phyloP scores from a whole-genome alignment of 2,888 invertebrate genomes.

The Drosophila limbata region DNA sequence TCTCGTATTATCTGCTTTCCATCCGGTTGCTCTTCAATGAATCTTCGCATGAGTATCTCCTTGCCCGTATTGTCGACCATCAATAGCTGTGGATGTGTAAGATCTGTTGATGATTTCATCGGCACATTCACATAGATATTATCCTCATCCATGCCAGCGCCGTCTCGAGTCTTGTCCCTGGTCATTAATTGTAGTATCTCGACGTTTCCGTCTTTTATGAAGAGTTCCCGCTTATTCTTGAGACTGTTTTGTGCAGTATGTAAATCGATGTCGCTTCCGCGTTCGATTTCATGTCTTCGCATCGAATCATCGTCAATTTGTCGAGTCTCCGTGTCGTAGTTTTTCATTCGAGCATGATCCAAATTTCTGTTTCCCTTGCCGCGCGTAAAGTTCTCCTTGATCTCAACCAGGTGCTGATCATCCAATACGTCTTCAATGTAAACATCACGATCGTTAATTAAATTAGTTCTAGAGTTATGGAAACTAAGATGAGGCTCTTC shows the following conservation, averaged over 20 bases:
- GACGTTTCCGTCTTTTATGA: slow-evolving; percentile 93
- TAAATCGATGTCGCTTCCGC: slow-evolving; percentile 89
- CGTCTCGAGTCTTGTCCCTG: slow-evolving; percentile 87
- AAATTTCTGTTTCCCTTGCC: slow-evolving; percentile 80
- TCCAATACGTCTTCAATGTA: slow-evolving; percentile 84
- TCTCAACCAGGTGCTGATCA: slow-evolving; percentile 69
- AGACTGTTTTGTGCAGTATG: slow-evolving; percentile 79
- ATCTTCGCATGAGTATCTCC: slow-evolving; percentile 92
- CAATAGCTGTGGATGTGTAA: slow-evolving; percentile 88
- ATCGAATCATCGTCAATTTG: slow-evolving; percentile 91
- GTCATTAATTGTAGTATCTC: slow-evolving; percentile 93
- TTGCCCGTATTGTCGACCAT: slow-evolving; percentile 93
- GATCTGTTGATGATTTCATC: slow-evolving; percentile 86
- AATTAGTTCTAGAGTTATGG: slow-evolving; percentile 85
- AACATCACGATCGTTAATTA: slow-evolving; percentile 85
- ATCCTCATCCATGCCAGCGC: slow-evolving; percentile 86
- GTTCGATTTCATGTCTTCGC: slow-evolving; percentile 91
- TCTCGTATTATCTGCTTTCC: slow-evolving; percentile 88
- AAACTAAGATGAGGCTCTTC: slow-evolving; percentile 84
- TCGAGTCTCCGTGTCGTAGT: slow-evolving; percentile 76
- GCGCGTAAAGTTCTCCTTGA: slow-evolving; percentile 69
- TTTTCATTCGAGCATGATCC: slow-evolving; percentile 59
- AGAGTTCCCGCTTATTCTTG: slow-evolving; percentile 88
- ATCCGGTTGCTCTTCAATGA: slow-evolving; percentile 92
- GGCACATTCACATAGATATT: slow-evolving; percentile 87